Evolutionary conservation across 2,888 invertebrate species (phyloP), one percentile per base, ranked within the genome.

Genomic region (Cheilosia urbana): DNA sequence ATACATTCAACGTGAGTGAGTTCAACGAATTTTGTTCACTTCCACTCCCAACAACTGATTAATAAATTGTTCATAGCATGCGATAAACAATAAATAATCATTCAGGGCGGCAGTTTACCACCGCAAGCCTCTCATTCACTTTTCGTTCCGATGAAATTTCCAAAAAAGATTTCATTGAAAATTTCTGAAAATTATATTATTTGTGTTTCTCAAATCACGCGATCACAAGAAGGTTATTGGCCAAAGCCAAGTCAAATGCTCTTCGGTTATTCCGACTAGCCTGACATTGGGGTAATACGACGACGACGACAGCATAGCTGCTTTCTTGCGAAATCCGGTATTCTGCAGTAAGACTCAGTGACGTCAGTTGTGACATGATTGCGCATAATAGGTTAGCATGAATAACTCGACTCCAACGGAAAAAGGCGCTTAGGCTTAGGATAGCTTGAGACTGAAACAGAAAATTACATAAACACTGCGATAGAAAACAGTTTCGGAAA

Each of bases 191-290:
- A 47, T 13, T 27, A 17, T 17, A 15, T 24, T 15, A 51, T 51
- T 13, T 15, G 24, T 21, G 9, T 19, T 66, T 49, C 49, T 24
- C 53, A 60, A 51, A 68, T 65, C 75, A 69, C 30, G 75, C 79
- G 60, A 63, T 45, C 55, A n/a, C 47, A 15, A 60, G 84, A 76
- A 84, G 84, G 84, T 84, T 80, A 80, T 47, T 55, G 55, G 69
- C 60, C 53, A 53, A 51, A 42, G 58, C 37, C 65, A 58, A 65
- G 37, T 62, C 71, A 42, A 62, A 15, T 71, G 65, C 62, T 84
- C 65, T 80, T 84, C 80, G 84, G 84, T 71, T 71, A 84, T 84
- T 84, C 80, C 84, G 40, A 68, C 49, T 7, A 58, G 42, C 34
- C 65, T 76, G 75, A 30, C 84, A 84, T 84, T 80, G 84, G 80